Evolutionary conservation across 2,797 vertebrate species (phyloP).

Genomic region (Leucoraja ocellata): DNA sequence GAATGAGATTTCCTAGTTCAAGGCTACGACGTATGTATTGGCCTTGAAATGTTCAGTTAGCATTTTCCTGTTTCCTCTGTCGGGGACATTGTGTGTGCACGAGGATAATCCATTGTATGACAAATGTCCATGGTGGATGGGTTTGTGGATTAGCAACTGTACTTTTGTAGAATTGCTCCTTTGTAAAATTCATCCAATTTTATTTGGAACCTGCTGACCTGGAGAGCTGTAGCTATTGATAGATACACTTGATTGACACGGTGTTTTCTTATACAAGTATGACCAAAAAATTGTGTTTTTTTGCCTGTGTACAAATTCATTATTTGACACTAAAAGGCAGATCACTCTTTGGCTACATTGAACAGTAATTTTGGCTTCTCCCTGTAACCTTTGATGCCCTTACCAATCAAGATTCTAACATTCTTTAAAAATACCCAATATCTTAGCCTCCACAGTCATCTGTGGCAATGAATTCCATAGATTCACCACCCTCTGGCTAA

Average conservation of each 20-base stretch:
- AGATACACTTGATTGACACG: not conserved
- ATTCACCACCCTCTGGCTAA: too few species aligned
- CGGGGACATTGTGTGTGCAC: not conserved
- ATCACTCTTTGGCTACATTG: not conserved
- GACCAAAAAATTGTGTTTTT: not conserved
- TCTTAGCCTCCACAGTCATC: too few species aligned
- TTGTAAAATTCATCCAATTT: not conserved
- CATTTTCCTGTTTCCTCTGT: not conserved
- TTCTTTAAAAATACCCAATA: too few species aligned
- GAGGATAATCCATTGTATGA: not conserved
- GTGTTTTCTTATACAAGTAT: not conserved
- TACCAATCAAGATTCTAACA: too few species aligned
- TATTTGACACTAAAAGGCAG: not conserved
- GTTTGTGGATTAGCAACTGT: not conserved
- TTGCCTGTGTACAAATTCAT: not conserved
- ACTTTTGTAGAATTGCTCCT: not conserved
- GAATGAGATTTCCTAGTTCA: not conserved
- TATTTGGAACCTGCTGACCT: too few species aligned
- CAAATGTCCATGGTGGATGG: not conserved
- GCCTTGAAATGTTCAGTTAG: constrained; percentile 4
- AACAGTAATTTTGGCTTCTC: too few species aligned
- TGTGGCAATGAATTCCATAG: too few species aligned
- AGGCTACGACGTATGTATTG: not conserved
- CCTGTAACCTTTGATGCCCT: too few species aligned
- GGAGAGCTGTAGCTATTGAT: not conserved